Base-by-base conservation (phyloP, 2,797 vertebrate species). In the Pyrrhura leucotis region DNA sequence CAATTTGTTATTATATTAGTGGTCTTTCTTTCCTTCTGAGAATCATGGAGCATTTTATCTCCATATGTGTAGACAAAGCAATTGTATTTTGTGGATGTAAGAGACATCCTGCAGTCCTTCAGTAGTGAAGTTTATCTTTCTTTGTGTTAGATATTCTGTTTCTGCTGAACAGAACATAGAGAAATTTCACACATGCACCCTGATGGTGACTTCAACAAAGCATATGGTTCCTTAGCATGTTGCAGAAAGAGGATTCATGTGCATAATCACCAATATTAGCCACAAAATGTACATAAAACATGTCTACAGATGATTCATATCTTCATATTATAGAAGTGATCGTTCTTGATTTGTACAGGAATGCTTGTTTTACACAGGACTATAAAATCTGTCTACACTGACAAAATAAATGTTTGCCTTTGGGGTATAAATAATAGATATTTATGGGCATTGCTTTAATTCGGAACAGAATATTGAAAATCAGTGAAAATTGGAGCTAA, bases 401-500 rank as follows among this genome's bases (percentile, higher is more conserved):
- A 69, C 72, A 81, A 89, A 96, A 33, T 50, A 82, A 74, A 10
- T 63, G 62, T 92, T 85, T 88, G 76, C 66, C 67, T 90, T 90
- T 79, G 58, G 61, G 68, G 13, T 93, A 89, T 84, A 92, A 89
- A 93, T 82, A 94, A 76, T 91, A 68, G 81, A 58, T 95, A 92
- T 95, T 96, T 94, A 56, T 44, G 47, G 50, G 8, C 53, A 81
- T 66, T 74, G 25, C 0, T 0, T 86, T 85, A 84, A 73, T 72
- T 86, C 73, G 63, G 67, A 96, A 93, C 66, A 90, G 93, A 90
- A 85, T 84, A 84, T 14, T 76, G 88, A 93, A 95, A 95, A 85
- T 90, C 75, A 91, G 88, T 93, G 87, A 75, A 94, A 94, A 85
- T 83, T 78, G n/a, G 54, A 93, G 35, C 23, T 96, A 91, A 97